Base-by-base conservation (phyloP, 2,888 invertebrate species). In the Hesperia comma region DNA sequence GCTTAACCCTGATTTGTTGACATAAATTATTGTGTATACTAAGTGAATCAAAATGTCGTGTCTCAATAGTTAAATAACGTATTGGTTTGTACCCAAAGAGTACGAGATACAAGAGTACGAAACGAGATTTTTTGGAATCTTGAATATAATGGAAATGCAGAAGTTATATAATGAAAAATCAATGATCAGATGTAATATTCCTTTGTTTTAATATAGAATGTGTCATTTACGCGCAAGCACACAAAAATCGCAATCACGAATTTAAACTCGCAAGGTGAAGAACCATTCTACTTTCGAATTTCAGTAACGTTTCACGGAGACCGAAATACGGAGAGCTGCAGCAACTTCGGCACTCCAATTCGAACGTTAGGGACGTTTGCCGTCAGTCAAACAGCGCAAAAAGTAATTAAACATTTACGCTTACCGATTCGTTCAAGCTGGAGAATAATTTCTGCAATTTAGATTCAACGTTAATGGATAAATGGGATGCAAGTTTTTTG, bases 351-450 rank as follows among this genome's bases (percentile, higher is more conserved):
- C 53, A 32, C 15, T 54, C n/a, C 54, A 21, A 62, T 17, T 41
- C 15, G 41, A 61, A 53, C 41, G 41, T 54, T 62, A 54, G 40
- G 32, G 41, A 17, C 53, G 41, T 54, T 54, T 41, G 14, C 26
- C 61, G 10, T 12, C 32, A 21, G 46, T 26, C 6, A 58, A 46
- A 21, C 43, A 10, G 43, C 15, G 26, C 58, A 19, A n/a, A 57
- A 57, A 17, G 57, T 21, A 57, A 57, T 57, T 19, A 19, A 57
- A 57, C 57, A 19, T 57, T 57, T 21, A 19, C 37, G 15, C n/a
- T 57, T 19, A 7, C 40, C 14, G 21, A 40, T 41, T 14, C 37
- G 2, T 57, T 57, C 12, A 41, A 21, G 19, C 40, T 57, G 17
- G 5, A 41, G 14, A 41, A 19, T 41, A n/a, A 57, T 41, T 41